Percentiles rank a stretch among this genome's conserved stretches.
These are phyloP conservation scores for Macroglossus sobrinus DNA, from an alignment of 2,113 vertebrate genomes.

Conservation along the genomic window DNA sequence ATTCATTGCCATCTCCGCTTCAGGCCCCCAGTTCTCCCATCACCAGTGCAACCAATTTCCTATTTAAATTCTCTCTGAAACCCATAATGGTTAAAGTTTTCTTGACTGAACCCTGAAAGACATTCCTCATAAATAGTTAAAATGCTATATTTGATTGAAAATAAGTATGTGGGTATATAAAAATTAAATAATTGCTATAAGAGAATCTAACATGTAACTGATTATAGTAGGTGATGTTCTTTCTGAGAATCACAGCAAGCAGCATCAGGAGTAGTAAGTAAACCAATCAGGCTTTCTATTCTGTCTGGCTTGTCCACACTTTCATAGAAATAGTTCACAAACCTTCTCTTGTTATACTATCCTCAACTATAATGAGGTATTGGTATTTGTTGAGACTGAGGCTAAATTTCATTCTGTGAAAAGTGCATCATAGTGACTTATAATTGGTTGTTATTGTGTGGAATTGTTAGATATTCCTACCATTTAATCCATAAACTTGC, in stretches of 20 bases:
- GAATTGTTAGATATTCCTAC: background rate
- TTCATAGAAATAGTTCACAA: background rate
- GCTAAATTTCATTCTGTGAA: background rate
- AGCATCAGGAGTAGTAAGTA: background rate
- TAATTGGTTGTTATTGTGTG: background rate
- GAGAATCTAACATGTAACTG: background rate
- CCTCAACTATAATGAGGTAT: background rate
- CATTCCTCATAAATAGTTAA: background rate
- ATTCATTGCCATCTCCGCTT: background rate
- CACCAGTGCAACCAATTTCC: background rate
- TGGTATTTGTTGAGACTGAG: background rate
- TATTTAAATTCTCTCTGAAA: background rate
- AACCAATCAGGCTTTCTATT: background rate
- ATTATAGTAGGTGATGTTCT: background rate
- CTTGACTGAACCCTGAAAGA: background rate
- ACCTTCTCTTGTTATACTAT: background rate
- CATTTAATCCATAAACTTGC: background rate
- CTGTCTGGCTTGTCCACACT: background rate
- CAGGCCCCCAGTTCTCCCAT: background rate
- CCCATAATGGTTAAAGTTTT: background rate
- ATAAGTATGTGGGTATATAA: background rate
- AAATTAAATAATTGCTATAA: background rate
- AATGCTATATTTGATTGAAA: background rate
- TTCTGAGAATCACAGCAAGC: background rate
- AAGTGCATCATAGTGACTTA: background rate